phyloP scores from a whole-genome alignment of 2,888 invertebrate genomes.

The Eupithecia vulgata region DNA sequence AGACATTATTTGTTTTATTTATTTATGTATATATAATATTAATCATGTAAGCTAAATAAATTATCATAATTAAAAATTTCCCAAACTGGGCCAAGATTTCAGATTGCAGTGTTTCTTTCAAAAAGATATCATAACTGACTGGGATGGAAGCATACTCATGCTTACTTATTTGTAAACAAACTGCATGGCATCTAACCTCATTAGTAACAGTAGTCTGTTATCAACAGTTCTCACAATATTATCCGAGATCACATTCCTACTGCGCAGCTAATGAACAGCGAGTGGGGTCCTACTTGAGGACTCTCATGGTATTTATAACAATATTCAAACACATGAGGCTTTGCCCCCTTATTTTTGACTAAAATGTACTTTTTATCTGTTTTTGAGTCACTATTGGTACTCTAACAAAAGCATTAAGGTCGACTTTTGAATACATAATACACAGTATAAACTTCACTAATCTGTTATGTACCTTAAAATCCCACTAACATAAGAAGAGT shows the following conservation, averaged over 20 bases:
- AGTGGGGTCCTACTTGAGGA: slow-evolving; percentile 79
- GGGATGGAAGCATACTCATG: slow-evolving; percentile 3
- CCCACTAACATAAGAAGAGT: neutral
- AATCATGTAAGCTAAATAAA: no score
- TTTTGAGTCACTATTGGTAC: neutral
- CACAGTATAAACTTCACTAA: neutral
- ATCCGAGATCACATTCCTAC: slow-evolving; percentile 80
- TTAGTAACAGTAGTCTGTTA: slow-evolving; percentile 55
- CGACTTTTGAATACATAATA: neutral
- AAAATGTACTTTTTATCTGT: neutral
- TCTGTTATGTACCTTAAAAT: neutral
- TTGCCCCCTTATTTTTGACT: neutral
- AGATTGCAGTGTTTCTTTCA: neutral
- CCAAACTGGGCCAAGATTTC: neutral
- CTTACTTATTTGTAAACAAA: slow-evolving; percentile 27
- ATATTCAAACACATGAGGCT: neutral
- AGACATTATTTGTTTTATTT: no score
- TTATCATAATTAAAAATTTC: neutral
- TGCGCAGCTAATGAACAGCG: slow-evolving; percentile 79
- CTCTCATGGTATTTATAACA: slow-evolving; percentile 79
- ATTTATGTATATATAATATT: no score
- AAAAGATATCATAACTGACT: neutral
- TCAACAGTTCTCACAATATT: slow-evolving; percentile 73
- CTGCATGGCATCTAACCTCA: slow-evolving; percentile 47
- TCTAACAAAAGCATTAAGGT: neutral